phyloP scores from a whole-genome alignment of 2,888 invertebrate genomes.

The Drosophila melanosoma region DNA sequence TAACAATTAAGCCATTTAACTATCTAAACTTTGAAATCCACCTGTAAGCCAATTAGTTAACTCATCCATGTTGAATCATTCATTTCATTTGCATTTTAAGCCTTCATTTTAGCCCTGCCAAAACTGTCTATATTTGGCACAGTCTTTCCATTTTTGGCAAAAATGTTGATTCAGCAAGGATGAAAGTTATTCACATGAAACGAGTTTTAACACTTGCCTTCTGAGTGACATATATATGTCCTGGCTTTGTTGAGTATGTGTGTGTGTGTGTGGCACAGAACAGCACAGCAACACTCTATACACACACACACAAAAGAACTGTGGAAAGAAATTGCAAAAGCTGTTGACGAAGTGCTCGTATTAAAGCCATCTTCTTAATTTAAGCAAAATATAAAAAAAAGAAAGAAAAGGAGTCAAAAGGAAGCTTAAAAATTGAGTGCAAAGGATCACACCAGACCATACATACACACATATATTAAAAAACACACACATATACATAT shows the following conservation, averaged over 20 bases:
- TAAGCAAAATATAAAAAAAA: conserved; percentile 58
- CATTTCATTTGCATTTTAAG: not conserved
- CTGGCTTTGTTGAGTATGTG: conserved; percentile 16
- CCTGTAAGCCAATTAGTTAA: not conserved
- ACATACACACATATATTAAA: conserved; percentile 5
- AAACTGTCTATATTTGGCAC: not conserved
- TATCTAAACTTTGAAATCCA: no score
- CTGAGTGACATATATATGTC: conserved; percentile 13
- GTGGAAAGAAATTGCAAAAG: conserved; percentile 53
- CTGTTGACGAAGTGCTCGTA: conserved; percentile 47
- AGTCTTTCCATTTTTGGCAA: not conserved
- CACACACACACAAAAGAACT: conserved; percentile 52
- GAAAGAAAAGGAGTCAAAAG: conserved; percentile 22
- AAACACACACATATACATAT: conserved; percentile 3
- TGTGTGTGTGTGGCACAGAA: no score
- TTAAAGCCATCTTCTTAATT: conserved; percentile 48
- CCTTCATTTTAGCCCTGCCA: not conserved
- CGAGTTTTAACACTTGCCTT: conserved; percentile 37
- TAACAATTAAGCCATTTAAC: not conserved
- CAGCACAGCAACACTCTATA: conserved; percentile 1
- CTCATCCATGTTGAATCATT: not conserved
- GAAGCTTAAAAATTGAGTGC: not conserved
- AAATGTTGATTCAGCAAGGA: conserved; percentile 31
- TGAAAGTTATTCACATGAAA: conserved; percentile 47
- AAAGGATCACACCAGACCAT: conserved; percentile 1